Base-by-base conservation (phyloP, 2,113 vertebrate genomes). In the Spilogale gracilis region DNA sequence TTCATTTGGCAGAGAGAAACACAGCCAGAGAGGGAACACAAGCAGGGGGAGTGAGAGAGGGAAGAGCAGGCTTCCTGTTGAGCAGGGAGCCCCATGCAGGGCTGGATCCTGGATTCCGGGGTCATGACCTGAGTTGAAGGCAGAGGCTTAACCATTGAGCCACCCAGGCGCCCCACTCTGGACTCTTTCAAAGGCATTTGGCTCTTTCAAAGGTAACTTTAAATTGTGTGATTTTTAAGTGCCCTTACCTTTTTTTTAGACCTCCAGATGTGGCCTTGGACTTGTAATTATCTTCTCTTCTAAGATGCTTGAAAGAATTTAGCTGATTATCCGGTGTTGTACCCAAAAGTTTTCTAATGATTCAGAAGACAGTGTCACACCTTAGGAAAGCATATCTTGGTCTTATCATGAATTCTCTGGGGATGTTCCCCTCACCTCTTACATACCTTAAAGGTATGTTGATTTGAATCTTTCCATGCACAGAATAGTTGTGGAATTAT, bases 341-440 rank as follows among this genome's bases (percentile, higher is more conserved):
- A 60, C 27, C 48, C 50, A 7, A 60, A 56, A 89, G 32, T 9
- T 71, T 89, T 89, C 10, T 58, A 69, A 21, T 89, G 45, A 81
- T 69, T 92, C 50, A 60, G 25, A 94, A 81, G 52, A 54, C 21
- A 74, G 11, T 71, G 45, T 56, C 21, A 32, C n/a, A 23, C 43
- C 27, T 30, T 74, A 92, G 61, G 56, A 85, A 85, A 80, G 65
- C 20, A 60, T 6, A 23, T 65, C 38, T 52, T 74, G 17, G 48
- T 91, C 45, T 85, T 17, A 84, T 52, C 81, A 3, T 94, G 65
- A 94, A 71, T 94, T 95, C 25, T 81, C 84, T 86, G 10, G 25
- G 23, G 17, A 27, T 95, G 23, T 79, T 88, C 43, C 78, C 6
- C 23, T 89, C 32, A 30, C 23, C 45, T 56, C 69, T 91, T 74